Percentiles rank a stretch among this genome's conserved stretches.
phyloP scores from a whole-genome alignment of 2,113 vertebrate genomes.

The Nothocercus nigrocapillus region DNA sequence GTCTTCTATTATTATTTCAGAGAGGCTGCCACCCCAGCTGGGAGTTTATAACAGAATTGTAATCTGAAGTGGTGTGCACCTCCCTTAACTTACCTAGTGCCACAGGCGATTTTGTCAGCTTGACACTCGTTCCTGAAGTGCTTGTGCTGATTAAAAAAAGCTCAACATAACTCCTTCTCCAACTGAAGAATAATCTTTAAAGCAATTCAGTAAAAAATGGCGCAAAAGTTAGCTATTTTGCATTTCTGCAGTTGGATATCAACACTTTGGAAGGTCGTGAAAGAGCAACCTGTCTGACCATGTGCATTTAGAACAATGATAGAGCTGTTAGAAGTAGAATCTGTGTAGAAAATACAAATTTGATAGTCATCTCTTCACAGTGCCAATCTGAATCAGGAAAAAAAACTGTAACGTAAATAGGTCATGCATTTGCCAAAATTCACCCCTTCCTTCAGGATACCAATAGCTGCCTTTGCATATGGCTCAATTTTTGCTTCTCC shows the following conservation, averaged over 20 bases:
- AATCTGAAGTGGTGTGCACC: conserved; percentile 38
- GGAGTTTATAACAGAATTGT: conserved; percentile 45
- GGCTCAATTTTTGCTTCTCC: background rate
- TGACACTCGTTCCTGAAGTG: conserved; percentile 54
- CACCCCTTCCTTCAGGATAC: accelerated
- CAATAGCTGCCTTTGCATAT: background rate
- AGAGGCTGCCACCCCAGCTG: conserved; percentile 27
- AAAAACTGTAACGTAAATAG: background rate
- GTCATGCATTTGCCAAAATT: background rate
- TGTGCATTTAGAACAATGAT: background rate
- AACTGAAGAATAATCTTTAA: conserved; percentile 43
- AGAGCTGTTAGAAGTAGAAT: conserved; percentile 4
- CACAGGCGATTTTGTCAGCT: conserved; percentile 48
- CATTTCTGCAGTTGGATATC: background rate
- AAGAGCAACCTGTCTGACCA: background rate
- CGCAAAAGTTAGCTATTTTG: conserved; percentile 14
- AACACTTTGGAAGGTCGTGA: background rate
- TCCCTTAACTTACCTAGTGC: conserved; percentile 44
- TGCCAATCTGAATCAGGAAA: background rate
- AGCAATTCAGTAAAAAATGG: conserved; percentile 40
- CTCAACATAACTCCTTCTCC: conserved; percentile 24
- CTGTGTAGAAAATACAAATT: background rate
- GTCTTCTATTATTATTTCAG: conserved; percentile 38
- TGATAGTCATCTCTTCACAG: background rate
- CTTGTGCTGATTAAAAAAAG: conserved; percentile 44